Conservation (phyloP, 2,888 invertebrate species). For the Brachynemurus nebulosus region DNA sequence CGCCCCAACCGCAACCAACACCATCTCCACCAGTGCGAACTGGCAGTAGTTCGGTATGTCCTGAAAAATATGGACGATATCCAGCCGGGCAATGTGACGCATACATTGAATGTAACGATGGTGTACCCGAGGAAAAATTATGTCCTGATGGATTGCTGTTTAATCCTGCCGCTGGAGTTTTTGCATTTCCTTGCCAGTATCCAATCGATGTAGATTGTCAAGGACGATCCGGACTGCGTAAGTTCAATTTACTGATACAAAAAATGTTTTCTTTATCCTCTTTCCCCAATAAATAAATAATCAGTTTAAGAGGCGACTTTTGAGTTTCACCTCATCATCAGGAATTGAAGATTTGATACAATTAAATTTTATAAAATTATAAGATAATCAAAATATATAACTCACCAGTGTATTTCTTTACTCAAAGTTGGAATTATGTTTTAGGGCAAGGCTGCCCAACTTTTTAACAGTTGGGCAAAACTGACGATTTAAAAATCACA, state of each 20-base stretch:
- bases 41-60: slow-evolving; percentile 32
- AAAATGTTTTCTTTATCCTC: neutral
- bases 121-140: slow-evolving; percentile 56
- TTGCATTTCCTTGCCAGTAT: slow-evolving; percentile 67
- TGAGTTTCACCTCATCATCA: too few relatives aligned
- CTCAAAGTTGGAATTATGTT: too few relatives aligned
- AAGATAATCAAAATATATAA: too few relatives aligned
- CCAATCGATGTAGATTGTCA: slow-evolving; percentile 69
- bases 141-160: slow-evolving; percentile 74
- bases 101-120: slow-evolving; percentile 45
- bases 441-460: too few relatives aligned
- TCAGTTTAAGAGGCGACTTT: neutral
- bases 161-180: slow-evolving; percentile 52
- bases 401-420: too few relatives aligned
- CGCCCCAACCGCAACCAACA: neutral
- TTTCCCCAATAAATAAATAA: neutral
- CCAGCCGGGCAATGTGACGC: slow-evolving; percentile 59
- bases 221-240: slow-evolving; percentile 52
- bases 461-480: too few relatives aligned
- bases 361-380: too few relatives aligned
- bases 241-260: slow-evolving; percentile 26
- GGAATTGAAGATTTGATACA: too few relatives aligned
- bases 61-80: slow-evolving; percentile 53
- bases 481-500: too few relatives aligned
- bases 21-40: neutral